These are phyloP conservation scores for Urocitellus parryii DNA, from an alignment of 2,113 vertebrate genomes.

Conservation along the genomic window DNA sequence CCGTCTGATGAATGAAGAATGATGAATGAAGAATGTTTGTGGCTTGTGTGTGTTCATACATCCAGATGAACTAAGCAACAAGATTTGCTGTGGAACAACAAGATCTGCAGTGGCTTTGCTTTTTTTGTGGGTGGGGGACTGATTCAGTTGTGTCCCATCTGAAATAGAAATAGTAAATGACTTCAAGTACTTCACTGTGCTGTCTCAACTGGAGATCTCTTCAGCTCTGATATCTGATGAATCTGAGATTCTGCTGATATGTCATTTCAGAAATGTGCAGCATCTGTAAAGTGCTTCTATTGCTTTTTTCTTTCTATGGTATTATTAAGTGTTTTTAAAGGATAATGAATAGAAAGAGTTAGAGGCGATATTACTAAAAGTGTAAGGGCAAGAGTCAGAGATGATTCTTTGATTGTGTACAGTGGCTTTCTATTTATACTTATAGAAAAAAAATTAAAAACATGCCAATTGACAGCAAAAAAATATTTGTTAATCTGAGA, in stretches of 20 bases:
- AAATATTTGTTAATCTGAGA: not conserved
- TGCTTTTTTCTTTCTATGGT: not conserved
- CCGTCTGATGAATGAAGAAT: not conserved
- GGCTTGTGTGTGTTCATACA: not conserved
- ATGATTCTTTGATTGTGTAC: not conserved
- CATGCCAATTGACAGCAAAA: not conserved
- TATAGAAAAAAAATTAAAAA: not conserved
- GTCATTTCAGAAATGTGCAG: not conserved
- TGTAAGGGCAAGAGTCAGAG: not conserved
- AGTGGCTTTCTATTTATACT: not conserved
- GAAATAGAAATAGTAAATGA: not conserved
- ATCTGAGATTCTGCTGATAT: not conserved
- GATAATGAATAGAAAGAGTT: not conserved
- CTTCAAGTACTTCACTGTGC: not conserved
- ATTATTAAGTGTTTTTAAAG: constrained; percentile 3
- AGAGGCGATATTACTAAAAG: not conserved
- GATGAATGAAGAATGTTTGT: not conserved
- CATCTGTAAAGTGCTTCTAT: not conserved
- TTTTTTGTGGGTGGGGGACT: not conserved
- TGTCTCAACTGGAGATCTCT: not conserved
- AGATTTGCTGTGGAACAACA: not conserved
- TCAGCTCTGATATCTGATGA: not conserved
- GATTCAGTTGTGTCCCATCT: not conserved
- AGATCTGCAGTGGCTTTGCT: not conserved
- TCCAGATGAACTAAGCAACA: not conserved